Conservation (phyloP, 2,888 invertebrate species). For the Aphidius colemani region DNA sequence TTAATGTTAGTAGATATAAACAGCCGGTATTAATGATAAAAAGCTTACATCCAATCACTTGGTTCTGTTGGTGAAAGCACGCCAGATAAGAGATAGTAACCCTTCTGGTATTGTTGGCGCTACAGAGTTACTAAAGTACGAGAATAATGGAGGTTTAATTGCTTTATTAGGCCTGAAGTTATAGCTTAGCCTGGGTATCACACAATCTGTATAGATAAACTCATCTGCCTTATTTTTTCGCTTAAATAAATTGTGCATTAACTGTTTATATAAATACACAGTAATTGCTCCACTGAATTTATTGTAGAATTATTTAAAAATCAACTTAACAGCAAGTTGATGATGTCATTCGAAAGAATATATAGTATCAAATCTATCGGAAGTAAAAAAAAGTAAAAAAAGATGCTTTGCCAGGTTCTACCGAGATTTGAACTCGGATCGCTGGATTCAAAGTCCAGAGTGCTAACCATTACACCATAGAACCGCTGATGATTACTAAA, state of each 20-base stretch:
- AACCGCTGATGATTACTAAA: constrained; percentile 55
- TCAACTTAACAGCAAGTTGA: too few species aligned
- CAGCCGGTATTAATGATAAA: constrained; percentile 30
- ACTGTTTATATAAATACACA: too few species aligned
- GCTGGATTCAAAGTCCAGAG: constrained; percentile 81
- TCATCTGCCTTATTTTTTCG: neutral
- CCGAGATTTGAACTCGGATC: constrained; percentile 82
- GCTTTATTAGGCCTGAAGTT: constrained; percentile 41
- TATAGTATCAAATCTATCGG: too few species aligned
- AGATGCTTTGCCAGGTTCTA: constrained; percentile 63
- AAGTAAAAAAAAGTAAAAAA: too few species aligned
- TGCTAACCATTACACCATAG: constrained; percentile 80
- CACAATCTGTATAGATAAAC: neutral
- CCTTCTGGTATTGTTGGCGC: constrained; percentile 23
- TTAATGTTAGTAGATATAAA: constrained; percentile 35
- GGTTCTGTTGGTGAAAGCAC: constrained; percentile 28
- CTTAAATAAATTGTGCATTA: too few species aligned
- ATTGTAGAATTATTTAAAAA: too few species aligned
- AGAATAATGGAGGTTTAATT: constrained; percentile 53
- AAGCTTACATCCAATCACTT: constrained; percentile 36
- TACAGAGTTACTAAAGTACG: constrained; percentile 43
- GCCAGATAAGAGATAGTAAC: constrained; percentile 33
- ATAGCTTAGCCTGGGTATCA: constrained; percentile 39
- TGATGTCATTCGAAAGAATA: too few species aligned
- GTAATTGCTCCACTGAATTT: too few species aligned